Evolutionary conservation across 1,140 invertebrate species (phyloP), one percentile per base, ranked within the genome.

Genomic region (Habropoda laboriosa): DNA sequence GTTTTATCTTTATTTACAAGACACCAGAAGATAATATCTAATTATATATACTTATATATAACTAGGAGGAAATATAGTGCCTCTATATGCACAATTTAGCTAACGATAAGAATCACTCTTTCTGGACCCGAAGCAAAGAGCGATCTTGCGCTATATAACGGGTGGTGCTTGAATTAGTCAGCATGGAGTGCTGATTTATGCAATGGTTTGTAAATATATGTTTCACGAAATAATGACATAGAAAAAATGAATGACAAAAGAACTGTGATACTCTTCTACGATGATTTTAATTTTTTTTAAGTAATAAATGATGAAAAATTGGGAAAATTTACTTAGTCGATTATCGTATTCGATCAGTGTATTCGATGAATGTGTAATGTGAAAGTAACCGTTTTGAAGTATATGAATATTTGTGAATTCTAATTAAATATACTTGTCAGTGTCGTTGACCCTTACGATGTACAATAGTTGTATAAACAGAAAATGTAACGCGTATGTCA

Each of bases 41-140:
- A n/a, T n/a, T n/a, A n/a, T n/a, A n/a, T n/a, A n/a, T n/a, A n/a
- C n/a, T n/a, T n/a, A n/a, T n/a, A n/a, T n/a, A n/a, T n/a, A n/a
- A n/a, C 12, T 35, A 12, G 1, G 6, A 67, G 21, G 3, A 32
- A 40, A 53, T 40, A 27, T 40, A 71, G 21, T 13, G 3, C 16
- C 24, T 49, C 32, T 24, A 1, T 49, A 24, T 21, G 4, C 21
- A 6, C 5, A 47, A n/a, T 49, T 67, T 45, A n/a, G 8, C 2
- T 21, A 18, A 12, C 60, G 49, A 45, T 18, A 55, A 61, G 70
- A 85, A 35, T 83, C 45, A 67, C 4, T 45, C 47, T 13, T 47
- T 57, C 73, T 75, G 57, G 21, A 79, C 18, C 55, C 24, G 18
- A 40, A 49, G 58, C 38, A 24, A 40, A 1, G 40, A 49, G 13